phyloP scores from a whole-genome alignment of 2,888 invertebrate species.

The Hypselothyrea guttata region DNA sequence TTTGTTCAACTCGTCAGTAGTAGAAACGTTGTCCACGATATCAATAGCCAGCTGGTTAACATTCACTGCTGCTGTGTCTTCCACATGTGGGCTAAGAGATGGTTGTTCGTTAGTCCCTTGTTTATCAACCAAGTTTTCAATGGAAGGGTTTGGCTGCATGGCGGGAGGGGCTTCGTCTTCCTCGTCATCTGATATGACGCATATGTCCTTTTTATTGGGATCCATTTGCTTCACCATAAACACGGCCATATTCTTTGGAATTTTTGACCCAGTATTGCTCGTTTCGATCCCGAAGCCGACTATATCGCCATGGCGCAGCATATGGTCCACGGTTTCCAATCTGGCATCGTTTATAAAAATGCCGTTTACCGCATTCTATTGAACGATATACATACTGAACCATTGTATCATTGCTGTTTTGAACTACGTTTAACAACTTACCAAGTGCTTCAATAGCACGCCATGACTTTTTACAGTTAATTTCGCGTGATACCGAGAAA shows the following conservation, averaged over 20 bases:
- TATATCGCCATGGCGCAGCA: slow-evolving; percentile 45
- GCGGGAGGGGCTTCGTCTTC: slow-evolving; percentile 30
- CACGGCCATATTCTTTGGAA: slow-evolving; percentile 60
- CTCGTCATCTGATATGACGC: slow-evolving; percentile 50
- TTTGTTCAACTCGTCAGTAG: too few relatives aligned
- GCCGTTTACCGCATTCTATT: slow-evolving; percentile 78
- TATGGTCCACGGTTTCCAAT: slow-evolving; percentile 12
- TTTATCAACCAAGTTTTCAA: too few relatives aligned
- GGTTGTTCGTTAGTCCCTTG: too few relatives aligned
- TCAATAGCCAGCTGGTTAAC: too few relatives aligned
- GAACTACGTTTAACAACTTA: too few relatives aligned
- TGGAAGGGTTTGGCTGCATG: too few relatives aligned
- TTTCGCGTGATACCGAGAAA: slow-evolving; percentile 76
- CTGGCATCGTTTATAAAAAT: slow-evolving; percentile 66
- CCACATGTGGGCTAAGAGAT: too few relatives aligned
- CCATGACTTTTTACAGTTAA: slow-evolving; percentile 51
- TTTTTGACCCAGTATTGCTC: slow-evolving; percentile 10
- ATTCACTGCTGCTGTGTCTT: too few relatives aligned
- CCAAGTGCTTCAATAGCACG: slow-evolving; percentile 66
- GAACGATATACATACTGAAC: too few relatives aligned
- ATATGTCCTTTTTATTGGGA: neutral
- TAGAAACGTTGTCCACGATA: too few relatives aligned
- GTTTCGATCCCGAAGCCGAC: slow-evolving; percentile 70
- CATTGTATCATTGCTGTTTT: too few relatives aligned
- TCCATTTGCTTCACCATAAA: slow-evolving; percentile 45